Evolutionary conservation across 2,888 invertebrate genomes (phyloP).

Genomic region (Stenolophus ochropezus): DNA sequence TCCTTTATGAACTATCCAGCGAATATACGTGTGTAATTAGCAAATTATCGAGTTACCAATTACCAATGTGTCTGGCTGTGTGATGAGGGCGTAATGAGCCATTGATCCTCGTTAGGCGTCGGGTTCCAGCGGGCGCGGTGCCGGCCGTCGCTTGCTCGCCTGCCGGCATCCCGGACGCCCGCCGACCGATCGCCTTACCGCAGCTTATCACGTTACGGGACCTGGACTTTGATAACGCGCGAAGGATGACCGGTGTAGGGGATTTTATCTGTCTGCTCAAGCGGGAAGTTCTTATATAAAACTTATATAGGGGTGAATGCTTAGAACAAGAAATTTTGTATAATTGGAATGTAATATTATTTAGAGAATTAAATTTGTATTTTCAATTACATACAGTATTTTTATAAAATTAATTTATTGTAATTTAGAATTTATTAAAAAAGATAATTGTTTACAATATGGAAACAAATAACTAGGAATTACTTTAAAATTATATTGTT

Average conservation of each 20-base stretch:
- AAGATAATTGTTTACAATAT: too few species aligned
- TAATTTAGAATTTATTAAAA: too few species aligned
- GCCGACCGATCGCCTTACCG: conserved; percentile 37
- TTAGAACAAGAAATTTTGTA: too few species aligned
- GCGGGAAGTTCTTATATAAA: background rate
- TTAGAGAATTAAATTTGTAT: too few species aligned
- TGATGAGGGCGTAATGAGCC: conserved; percentile 71
- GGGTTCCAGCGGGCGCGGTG: conserved; percentile 62
- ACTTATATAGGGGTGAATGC: too few species aligned
- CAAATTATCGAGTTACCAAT: conserved; percentile 72
- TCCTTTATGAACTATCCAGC: too few species aligned
- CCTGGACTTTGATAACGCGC: conserved; percentile 37
- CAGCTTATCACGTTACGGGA: conserved; percentile 47
- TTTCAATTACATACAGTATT: too few species aligned
- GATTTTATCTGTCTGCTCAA: background rate
- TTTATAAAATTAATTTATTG: too few species aligned
- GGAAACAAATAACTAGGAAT: too few species aligned
- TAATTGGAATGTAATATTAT: too few species aligned
- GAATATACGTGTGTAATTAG: conserved; percentile 69
- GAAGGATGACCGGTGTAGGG: background rate
- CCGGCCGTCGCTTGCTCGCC: conserved; percentile 8
- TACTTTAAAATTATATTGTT: too few species aligned
- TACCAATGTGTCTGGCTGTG: conserved; percentile 71
- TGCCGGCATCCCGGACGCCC: background rate
- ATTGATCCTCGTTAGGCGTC: conserved; percentile 72